phyloP scores from a whole-genome alignment of 1,140 invertebrate species.

The Apis dorsata region DNA sequence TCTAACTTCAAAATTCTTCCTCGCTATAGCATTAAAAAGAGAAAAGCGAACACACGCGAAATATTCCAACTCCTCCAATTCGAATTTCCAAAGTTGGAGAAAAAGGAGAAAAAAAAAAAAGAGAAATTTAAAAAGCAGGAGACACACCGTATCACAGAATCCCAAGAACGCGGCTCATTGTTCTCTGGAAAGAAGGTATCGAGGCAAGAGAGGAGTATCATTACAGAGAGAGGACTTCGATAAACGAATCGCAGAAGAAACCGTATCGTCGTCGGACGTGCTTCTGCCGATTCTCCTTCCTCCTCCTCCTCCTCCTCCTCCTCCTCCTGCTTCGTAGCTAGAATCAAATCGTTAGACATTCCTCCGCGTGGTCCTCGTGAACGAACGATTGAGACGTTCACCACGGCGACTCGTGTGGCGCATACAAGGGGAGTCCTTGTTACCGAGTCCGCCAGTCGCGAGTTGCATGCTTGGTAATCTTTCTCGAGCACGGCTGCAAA shows the following conservation, averaged over 20 bases:
- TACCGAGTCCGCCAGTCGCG: conserved; percentile 53
- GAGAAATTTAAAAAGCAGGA: no score
- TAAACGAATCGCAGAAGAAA: conserved; percentile 18
- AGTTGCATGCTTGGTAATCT: conserved; percentile 53
- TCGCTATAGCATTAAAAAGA: no score
- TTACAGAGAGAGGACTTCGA: conserved; percentile 11
- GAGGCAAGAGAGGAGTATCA: background rate
- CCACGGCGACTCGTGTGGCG: conserved; percentile 48
- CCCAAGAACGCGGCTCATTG: conserved; percentile 1
- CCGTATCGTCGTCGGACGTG: conserved; percentile 17
- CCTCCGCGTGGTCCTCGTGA: conserved; percentile 52
- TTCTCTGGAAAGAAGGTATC: background rate
- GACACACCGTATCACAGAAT: background rate
- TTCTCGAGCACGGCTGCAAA: conserved; percentile 45
- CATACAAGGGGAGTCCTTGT: conserved; percentile 62
- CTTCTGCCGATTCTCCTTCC: background rate
- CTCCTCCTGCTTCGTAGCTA: conserved; percentile 19
- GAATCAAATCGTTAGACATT: conserved; percentile 41
- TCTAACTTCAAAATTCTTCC: no score
- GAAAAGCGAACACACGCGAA: no score
- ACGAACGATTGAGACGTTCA: conserved; percentile 64
- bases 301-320: background rate
- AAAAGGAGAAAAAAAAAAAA: no score
- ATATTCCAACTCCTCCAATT: no score
- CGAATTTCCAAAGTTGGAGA: no score